phyloP scores from a whole-genome alignment of 2,113 vertebrate species.

The Rhodinocichla rosea region DNA sequence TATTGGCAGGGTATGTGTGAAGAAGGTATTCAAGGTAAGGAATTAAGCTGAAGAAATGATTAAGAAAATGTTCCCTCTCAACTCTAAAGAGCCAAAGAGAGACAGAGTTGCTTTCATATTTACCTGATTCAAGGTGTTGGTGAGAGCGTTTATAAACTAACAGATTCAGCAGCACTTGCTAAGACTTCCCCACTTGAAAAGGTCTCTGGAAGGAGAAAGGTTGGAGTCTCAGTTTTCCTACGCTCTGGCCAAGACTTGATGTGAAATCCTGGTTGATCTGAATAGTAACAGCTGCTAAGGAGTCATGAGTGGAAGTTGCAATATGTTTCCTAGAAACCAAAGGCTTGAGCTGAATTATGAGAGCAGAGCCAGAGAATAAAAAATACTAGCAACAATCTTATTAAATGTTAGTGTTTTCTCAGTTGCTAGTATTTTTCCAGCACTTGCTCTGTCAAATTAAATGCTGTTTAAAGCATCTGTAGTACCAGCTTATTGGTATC shows the following conservation, averaged over 20 bases:
- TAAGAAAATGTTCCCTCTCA: background rate
- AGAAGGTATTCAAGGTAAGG: background rate
- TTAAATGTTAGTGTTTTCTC: background rate
- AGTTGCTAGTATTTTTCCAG: background rate
- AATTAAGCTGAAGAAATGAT: background rate
- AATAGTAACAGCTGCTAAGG: slow-evolving; percentile 13
- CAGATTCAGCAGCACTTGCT: background rate
- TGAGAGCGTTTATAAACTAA: background rate
- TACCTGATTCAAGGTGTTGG: fast-evolving
- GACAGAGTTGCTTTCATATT: background rate
- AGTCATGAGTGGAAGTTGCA: background rate
- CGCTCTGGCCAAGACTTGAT: background rate
- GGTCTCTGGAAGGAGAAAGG: background rate
- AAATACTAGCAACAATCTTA: background rate
- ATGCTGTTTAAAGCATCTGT: background rate
- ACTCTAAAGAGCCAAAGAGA: background rate
- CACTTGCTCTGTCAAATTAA: background rate
- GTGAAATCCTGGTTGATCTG: background rate
- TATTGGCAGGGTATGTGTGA: background rate
- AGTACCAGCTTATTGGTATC: background rate
- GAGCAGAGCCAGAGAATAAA: background rate
- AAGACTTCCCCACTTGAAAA: background rate
- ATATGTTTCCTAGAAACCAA: slow-evolving; percentile 34
- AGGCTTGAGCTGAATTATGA: background rate
- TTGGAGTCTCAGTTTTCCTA: background rate